These are phyloP conservation scores for Hippopotamyrus pictus DNA, from an alignment of 2,797 vertebrate genomes.

Conservation along the genomic window DNA sequence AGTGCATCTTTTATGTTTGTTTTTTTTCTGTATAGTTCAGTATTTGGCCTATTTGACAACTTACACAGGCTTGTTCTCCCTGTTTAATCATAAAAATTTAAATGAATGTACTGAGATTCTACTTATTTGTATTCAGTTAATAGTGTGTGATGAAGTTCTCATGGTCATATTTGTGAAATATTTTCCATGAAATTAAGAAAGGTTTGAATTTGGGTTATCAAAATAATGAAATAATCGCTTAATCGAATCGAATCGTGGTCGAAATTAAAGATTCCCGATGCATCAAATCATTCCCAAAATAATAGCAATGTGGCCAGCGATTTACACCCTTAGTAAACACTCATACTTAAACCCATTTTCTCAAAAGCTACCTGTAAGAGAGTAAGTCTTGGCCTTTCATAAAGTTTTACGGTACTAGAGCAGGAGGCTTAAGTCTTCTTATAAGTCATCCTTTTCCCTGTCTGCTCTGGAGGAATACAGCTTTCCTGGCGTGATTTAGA, in stretches of 20 bases:
- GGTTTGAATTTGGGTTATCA: not conserved
- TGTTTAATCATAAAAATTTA: not conserved
- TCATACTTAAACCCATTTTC: not conserved
- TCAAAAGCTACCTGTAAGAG: not conserved
- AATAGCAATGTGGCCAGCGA: not conserved
- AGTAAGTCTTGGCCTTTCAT: not conserved
- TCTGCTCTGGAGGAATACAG: not conserved
- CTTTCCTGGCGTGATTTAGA: not conserved
- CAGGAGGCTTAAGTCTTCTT: not conserved
- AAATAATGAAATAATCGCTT: not conserved
- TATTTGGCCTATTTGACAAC: not conserved
- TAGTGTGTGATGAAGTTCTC: not conserved
- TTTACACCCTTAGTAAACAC: not conserved
- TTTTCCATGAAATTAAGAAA: not conserved
- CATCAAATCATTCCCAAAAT: not conserved
- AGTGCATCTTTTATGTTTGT: not conserved
- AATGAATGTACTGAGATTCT: not conserved
- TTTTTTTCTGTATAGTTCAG: not conserved
- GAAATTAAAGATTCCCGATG: not conserved
- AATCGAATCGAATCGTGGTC: not conserved
- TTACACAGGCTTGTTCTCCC: not conserved
- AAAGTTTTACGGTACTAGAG: not conserved
- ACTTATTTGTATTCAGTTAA: not conserved
- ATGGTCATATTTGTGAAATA: not conserved
- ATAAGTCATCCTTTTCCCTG: not conserved